Base-by-base conservation (phyloP, 2,797 vertebrate species). In the Kryptolebias ocellatus region DNA sequence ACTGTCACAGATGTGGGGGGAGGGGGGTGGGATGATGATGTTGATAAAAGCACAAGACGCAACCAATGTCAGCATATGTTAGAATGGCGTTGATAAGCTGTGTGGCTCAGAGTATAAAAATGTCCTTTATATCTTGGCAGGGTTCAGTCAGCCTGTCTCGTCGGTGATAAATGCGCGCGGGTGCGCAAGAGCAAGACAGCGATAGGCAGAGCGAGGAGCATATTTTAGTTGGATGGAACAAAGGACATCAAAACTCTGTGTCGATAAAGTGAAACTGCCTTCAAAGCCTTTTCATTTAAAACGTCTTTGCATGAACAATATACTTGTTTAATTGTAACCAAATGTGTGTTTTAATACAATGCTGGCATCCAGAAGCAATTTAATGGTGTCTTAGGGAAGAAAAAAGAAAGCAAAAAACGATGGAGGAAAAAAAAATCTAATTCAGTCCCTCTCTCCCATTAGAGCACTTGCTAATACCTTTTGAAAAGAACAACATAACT, bases 221-320 rank as follows among this genome's bases (percentile, higher is more conserved):
- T 39, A 76, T 72, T 73, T 83, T 58, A 53, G 42, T 62, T 39
- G 17, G 20, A 70, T 69, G 64, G 67, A 87, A 88, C 72, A 88
- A 81, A 80, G 80, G 60, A 84, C 86, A 72, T 88, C 66, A 82
- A 82, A 39, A 82, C 61, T 74, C 59, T 42, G 34, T 29, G 47
- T 61, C 68, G 74, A 72, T 72, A 61, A 81, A 85, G 74, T 70
- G 27, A 81, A 87, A 85, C 72, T 64, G 57, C 76, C 75, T 81
- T 86, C 67, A 74, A 59, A 81, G 71, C 53, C 59, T 76, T 85
- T 84, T 83, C 51, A 76, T 77, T 69, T 75, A 65, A 62, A 89
- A 77, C 44, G 42, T 62, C 57, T 76, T 62, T 46, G 42, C 24
- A 27, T 18, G 56, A 85, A 83, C 72, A 86, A 86, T 72, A 31